Conservation (phyloP, 2,113 vertebrate genomes). For the Charadrius vociferus region DNA sequence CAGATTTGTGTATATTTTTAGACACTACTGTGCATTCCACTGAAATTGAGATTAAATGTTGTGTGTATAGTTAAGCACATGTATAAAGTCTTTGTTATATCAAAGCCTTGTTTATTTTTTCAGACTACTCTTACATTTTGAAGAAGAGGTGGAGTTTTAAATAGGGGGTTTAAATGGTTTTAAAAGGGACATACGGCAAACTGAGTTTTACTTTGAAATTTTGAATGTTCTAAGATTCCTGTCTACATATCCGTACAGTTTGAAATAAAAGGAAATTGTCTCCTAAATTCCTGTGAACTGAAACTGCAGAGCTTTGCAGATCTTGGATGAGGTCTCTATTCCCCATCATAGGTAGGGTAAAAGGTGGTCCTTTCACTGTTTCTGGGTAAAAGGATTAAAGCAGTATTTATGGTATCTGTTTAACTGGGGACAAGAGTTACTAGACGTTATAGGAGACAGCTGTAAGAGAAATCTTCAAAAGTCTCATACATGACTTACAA, state of each 20-base stretch:
- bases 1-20: background rate
- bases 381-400: background rate
- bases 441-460: background rate
- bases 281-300: background rate
- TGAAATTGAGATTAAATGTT: background rate
- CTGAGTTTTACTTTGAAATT: background rate
- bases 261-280: background rate
- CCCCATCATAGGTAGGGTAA: accelerated
- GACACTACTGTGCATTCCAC: background rate
- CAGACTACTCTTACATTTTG: background rate
- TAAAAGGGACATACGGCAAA: background rate
- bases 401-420: background rate
- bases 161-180: background rate
- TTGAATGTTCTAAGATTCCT: background rate
- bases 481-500: background rate
- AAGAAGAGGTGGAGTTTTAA: background rate
- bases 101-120: background rate
- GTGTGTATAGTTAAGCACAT: background rate
- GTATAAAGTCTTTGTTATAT: background rate
- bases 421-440: background rate
- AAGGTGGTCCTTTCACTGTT: background rate
- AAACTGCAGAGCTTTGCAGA: background rate
- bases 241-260: background rate
- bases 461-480: background rate
- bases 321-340: background rate